Evolutionary conservation across 2,888 invertebrate genomes (phyloP).

Genomic region (Stictocephala bisonia): DNA sequence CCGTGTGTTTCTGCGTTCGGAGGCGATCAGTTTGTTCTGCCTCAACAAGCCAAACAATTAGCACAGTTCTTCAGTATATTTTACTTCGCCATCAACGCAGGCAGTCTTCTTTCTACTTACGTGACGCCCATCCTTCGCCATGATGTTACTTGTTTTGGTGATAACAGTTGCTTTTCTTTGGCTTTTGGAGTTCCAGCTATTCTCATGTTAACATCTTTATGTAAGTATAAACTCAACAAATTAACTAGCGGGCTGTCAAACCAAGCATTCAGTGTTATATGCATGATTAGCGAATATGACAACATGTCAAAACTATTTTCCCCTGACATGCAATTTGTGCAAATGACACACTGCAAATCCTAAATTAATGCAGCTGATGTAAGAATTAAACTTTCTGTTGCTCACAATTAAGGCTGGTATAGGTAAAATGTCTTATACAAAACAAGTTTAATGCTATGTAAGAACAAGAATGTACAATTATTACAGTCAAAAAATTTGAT

Average conservation of each 20-base stretch:
- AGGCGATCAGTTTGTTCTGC: constrained; percentile 79
- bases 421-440: too few relatives aligned
- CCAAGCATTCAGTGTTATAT: too few relatives aligned
- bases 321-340: too few relatives aligned
- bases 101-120: constrained; percentile 78
- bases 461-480: too few relatives aligned
- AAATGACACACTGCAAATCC: too few relatives aligned
- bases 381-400: too few relatives aligned
- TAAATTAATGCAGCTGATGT: too few relatives aligned
- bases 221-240: constrained; percentile 1
- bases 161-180: constrained; percentile 75
- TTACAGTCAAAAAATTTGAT: too few relatives aligned
- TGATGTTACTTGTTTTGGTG: constrained; percentile 71
- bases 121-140: constrained; percentile 79
- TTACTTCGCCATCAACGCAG: constrained; percentile 75
- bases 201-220: constrained; percentile 69
- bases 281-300: neutral
- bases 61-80: constrained; percentile 80
- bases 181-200: constrained; percentile 81
- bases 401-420: too few relatives aligned
- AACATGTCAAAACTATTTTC: too few relatives aligned
- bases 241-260: too few relatives aligned
- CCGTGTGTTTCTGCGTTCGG: constrained; percentile 86
- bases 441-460: too few relatives aligned
- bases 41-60: constrained; percentile 74